Base-by-base conservation (phyloP, 2,888 invertebrate species). In the Glyphotaelius pellucidus region DNA sequence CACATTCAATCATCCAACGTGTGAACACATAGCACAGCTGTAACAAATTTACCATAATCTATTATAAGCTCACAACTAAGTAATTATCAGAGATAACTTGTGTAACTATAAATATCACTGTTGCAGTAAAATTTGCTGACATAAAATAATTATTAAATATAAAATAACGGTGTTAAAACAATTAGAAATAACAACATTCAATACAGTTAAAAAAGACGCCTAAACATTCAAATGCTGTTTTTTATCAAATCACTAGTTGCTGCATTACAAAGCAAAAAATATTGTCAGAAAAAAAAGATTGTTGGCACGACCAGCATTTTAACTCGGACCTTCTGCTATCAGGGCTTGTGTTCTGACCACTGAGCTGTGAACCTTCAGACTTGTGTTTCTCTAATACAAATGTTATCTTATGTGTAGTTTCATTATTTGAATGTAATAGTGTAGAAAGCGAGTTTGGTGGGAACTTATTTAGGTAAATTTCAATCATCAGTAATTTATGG, bases 131-230 rank as follows among this genome's bases (percentile, higher is more conserved):
- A 67, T 67, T 67, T n/a, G 25, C 67, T 67, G 67, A 67, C 25
- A n/a, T 67, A 67, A 67, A 67, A 67, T 67, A 67, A 67, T 25
- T 83, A 67, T 25, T 83, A 83, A 38, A 32, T 32, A 35, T 25
- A 83, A 83, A 83, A 83, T 12, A 83, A 83, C 31, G 12, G 25
- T 32, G 25, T 32, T 32, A 83, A 83, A 83, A 38, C 38, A 83
- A 83, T 83, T 35, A 83, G 35, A 83, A 32, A 83, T 47, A 32
- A 83, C 32, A 83, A 83, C 35, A 32, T 67, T 67, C 25, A 67
- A 67, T 5, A 67, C 25, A n/a, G 25, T 67, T 67, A 2, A 7
- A 25, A n/a, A 7, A 9, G 67, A n/a, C 9, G n/a, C 67, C 67
- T 67, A 67, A 67, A 67, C 67, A 67, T 67, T 67, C 67, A 67